Evolutionary conservation across 2,888 invertebrate genomes (phyloP), one percentile per base, ranked within the genome.

Genomic region (Eilema sororculum): DNA sequence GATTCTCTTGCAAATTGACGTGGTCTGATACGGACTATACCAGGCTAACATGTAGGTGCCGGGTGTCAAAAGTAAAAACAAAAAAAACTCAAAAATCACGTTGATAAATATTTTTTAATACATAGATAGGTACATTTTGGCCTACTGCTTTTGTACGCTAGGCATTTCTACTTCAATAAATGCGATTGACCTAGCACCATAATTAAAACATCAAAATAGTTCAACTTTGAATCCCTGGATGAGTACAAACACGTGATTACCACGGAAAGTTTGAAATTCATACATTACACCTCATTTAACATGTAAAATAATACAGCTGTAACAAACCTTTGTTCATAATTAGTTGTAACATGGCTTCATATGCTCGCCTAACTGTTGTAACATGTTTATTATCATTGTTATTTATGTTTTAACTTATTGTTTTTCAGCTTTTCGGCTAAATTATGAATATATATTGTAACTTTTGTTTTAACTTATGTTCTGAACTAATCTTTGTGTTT

Each of bases 181-280:
- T 37, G 12, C 12, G 12, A 37, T 4, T 33, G 6, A 3, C 12
- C 10, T 12, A 37, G 33, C 33, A 12, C 33, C 12, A 46, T 46
- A 46, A n/a, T n/a, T n/a, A n/a, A n/a, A n/a, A 46, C 46, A 46
- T 20, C 46, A 46, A 58, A 58, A 58, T 58, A 24, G 24, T 58
- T 24, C 57, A 37, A 37, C 16, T 24, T 62, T 41, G 12, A 22
- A 6, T 62, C 33, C 60, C 30, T n/a, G 9, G 16, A 13, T 61
- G 4, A n/a, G 33, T 16, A 12, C 22, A 10, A 22, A 61, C 22
- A 12, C n/a, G n/a, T 13, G n/a, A 61, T 61, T 30, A 33, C n/a
- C 20, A 37, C 33, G 37, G 30, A 37, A 62, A 62, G 22, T 62
- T 24, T 12, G 24, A 37, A 62, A 41, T 62, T 58, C 13, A 24